Conservation (phyloP, 2,797 vertebrate genomes). For the Nannoperca australis region DNA sequence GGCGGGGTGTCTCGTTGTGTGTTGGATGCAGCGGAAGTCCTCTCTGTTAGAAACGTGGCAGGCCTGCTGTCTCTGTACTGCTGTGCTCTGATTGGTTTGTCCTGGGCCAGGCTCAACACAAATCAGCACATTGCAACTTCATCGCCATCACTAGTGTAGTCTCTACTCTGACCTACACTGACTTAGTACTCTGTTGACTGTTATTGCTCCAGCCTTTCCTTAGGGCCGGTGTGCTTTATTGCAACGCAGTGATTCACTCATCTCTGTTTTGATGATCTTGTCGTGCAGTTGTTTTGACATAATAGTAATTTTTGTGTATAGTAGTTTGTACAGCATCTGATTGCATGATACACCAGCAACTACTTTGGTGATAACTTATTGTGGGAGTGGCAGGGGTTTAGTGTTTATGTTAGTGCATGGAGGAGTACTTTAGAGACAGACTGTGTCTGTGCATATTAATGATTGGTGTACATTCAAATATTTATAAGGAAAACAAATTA, state of each 20-base stretch:
- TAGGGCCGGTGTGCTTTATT: conserved; percentile 24
- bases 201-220: conserved; percentile 39
- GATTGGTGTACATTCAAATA: conserved; percentile 86
- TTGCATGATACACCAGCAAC: conserved; percentile 40
- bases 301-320: conserved; percentile 39
- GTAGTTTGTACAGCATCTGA: conserved; percentile 38
- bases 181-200: conserved; percentile 53
- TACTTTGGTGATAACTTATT: conserved; percentile 57
- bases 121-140: conserved; percentile 72
- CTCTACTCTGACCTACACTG: conserved; percentile 62
- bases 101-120: conserved; percentile 50
- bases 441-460: conserved; percentile 85
- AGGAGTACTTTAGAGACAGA: conserved; percentile 68
- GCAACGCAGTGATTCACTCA: conserved; percentile 47
- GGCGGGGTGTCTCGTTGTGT: conserved; percentile 66
- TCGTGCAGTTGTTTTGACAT: conserved; percentile 46
- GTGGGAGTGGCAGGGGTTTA: conserved; percentile 68
- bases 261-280: conserved; percentile 36
- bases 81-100: conserved; percentile 73
- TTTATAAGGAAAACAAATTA: conserved; percentile 88
- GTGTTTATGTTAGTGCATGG: conserved; percentile 55
- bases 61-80: conserved; percentile 78
- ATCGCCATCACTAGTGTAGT: conserved; percentile 50
- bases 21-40: conserved; percentile 76
- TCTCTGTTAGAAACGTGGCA: conserved; percentile 60